Base-by-base conservation (phyloP, 2,888 invertebrate species). In the Alloscopus bannaensis region DNA sequence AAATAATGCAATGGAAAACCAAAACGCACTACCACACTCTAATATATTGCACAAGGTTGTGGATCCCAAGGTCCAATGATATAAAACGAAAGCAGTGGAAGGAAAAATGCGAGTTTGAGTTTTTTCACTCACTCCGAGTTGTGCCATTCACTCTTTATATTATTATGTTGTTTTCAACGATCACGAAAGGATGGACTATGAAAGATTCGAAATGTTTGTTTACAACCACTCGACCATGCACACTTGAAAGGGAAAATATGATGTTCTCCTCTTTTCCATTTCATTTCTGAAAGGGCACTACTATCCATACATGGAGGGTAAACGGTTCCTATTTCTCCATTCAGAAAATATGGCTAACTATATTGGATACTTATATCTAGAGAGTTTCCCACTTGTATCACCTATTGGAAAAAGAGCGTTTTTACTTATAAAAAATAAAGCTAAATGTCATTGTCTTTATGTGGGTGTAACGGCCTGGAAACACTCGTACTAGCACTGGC, bases 201-300 rank as follows among this genome's bases (percentile, higher is more conserved):
- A 45, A 45, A 42, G 29, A 57, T 57, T 18, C 42, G 69, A 28
- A 69, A 69, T 69, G 69, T 69, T 69, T 68, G 68, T 68, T 55
- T 68, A 55, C 68, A 55, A 50, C 47, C 68, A 55, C 36, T 68
- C 68, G 55, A 40, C 55, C 68, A 55, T 68, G 55, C 22, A 68
- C 52, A 52, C 52, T 50, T 50, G 24, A 55, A 28, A n/a, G n/a
- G 29, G 29, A 68, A 66, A 68, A 55, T 68, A 55, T 52, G 36
- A 66, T 29, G 40, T 40, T 40, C 55, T 65, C 36, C 26, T 66
- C 24, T 18, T 18, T 64, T 64, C 26, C 64, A 42, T 68, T 68
- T 26, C 68, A 68, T 68, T 55, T 68, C 55, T 68, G 40, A 52
- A 68, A 55, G 40, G 24, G 52, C 68, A 55, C 24, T n/a, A 68